A percentile compares a stretch with the other conserved stretches of the same genome.
Conservation (phyloP, 2,797 vertebrate genomes). For the Jordanella pulchra region DNA sequence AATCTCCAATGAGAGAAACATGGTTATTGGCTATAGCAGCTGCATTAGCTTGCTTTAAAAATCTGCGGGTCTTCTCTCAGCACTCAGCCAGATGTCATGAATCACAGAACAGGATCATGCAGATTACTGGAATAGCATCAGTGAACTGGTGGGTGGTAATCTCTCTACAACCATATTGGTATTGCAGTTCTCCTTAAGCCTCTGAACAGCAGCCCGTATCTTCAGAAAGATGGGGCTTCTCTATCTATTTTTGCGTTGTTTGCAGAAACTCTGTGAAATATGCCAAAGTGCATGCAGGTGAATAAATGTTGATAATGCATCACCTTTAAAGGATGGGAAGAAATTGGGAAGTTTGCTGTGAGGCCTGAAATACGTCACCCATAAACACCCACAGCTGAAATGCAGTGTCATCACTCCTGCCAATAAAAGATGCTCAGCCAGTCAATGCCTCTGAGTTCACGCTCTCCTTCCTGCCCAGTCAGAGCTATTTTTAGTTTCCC, state of each 20-base stretch:
- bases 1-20: slow-evolving; percentile 12
- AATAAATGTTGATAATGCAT: slow-evolving; percentile 9
- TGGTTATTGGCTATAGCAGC: slow-evolving; percentile 2
- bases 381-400: slow-evolving; percentile 49
- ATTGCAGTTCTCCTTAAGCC: slow-evolving; percentile 37
- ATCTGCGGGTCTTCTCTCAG: slow-evolving; percentile 23
- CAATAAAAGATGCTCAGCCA: slow-evolving; percentile 74
- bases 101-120: slow-evolving; percentile 41
- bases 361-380: slow-evolving; percentile 50
- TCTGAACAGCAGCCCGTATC: slow-evolving; percentile 23
- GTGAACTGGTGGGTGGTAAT: slow-evolving; percentile 55
- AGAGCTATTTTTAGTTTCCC: slow-evolving; percentile 75
- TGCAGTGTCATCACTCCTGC: slow-evolving; percentile 74
- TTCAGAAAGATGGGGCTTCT: not conserved
- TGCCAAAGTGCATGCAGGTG: slow-evolving; percentile 9
- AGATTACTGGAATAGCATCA: slow-evolving; percentile 46
- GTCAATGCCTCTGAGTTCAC: slow-evolving; percentile 72
- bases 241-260: slow-evolving; percentile 12
- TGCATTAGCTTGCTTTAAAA: slow-evolving; percentile 15
- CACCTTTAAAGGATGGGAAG: slow-evolving; percentile 14
- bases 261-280: slow-evolving; percentile 15
- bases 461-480: slow-evolving; percentile 63
- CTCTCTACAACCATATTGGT: slow-evolving; percentile 23
- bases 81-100: slow-evolving; percentile 27
- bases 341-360: slow-evolving; percentile 32